Conservation (phyloP, 1,140 invertebrate genomes). For the Megathymus violae region DNA sequence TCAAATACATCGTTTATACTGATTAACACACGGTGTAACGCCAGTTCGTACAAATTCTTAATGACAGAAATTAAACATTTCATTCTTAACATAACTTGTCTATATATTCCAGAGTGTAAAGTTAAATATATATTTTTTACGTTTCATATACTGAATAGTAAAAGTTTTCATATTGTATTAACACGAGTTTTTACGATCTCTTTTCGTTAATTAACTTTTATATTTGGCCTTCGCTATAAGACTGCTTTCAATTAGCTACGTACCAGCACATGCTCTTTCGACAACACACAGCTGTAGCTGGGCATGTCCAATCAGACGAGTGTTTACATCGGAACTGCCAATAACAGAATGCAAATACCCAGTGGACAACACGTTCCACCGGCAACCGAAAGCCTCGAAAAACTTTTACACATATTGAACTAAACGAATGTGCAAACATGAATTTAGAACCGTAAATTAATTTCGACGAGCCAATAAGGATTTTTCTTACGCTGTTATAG, state of each 20-base stretch:
- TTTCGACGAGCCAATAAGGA: not conserved
- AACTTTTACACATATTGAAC: constrained; percentile 65
- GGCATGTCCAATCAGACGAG: constrained; percentile 66
- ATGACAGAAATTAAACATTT: too few species aligned
- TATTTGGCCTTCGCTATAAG: constrained; percentile 4
- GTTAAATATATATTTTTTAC: too few species aligned
- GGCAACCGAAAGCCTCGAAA: constrained; percentile 50
- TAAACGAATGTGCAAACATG: constrained; percentile 56
- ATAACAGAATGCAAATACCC: constrained; percentile 80
- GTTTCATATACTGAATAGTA: too few species aligned
- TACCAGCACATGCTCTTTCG: constrained; percentile 31
- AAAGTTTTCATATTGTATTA: not conserved
- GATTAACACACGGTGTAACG: too few species aligned
- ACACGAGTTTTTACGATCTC: not conserved
- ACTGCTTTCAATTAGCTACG: constrained; percentile 21
- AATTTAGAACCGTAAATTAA: constrained; percentile 69
- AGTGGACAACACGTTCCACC: constrained; percentile 52
- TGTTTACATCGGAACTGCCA: constrained; percentile 76
- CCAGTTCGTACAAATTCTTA: too few species aligned
- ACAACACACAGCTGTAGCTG: constrained; percentile 31
- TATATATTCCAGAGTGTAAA: too few species aligned
- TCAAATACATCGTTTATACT: too few species aligned
- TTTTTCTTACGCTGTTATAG: not conserved
- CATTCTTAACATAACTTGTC: too few species aligned
- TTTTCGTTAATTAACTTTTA: constrained; percentile 4